Percentiles rank a stretch among this genome's conserved stretches.
Conservation (phyloP, 2,797 vertebrate genomes). For the Buphagus erythrorhynchus region DNA sequence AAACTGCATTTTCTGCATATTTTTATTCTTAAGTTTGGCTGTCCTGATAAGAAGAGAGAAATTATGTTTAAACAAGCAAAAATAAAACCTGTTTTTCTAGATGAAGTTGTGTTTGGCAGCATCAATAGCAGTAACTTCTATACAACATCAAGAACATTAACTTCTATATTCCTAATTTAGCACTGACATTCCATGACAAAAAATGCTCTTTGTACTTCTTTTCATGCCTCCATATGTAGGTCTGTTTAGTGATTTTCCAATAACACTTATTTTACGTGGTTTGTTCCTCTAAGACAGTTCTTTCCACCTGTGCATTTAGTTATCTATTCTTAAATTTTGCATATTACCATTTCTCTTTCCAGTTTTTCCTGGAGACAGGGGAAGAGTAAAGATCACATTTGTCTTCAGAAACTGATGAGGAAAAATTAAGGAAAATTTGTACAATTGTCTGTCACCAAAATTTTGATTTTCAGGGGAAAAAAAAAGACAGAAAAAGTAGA, state of each 20-base stretch:
- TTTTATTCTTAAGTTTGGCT: background rate
- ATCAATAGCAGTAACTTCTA: background rate
- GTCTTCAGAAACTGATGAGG: background rate
- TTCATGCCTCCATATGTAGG: background rate
- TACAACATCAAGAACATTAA: background rate
- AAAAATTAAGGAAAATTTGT: background rate
- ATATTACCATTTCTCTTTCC: background rate
- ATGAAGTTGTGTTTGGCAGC: background rate
- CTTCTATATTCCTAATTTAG: background rate
- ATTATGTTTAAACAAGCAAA: background rate
- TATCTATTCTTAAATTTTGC: background rate
- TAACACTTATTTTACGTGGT: background rate
- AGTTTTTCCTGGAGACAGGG: background rate
- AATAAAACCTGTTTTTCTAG: background rate
- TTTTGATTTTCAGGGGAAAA: accelerated
- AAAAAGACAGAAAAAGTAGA: background rate
- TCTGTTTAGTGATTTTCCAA: background rate
- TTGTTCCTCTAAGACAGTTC: background rate
- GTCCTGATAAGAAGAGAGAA: background rate
- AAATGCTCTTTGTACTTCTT: background rate
- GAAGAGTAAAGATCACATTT: background rate
- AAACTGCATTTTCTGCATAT: background rate
- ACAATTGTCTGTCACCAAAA: background rate
- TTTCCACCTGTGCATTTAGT: background rate
- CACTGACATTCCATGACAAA: background rate